A percentile compares a stretch with the other conserved stretches of the same genome.
phyloP scores from a whole-genome alignment of 2,888 invertebrate species.

The Xylota segnis region DNA sequence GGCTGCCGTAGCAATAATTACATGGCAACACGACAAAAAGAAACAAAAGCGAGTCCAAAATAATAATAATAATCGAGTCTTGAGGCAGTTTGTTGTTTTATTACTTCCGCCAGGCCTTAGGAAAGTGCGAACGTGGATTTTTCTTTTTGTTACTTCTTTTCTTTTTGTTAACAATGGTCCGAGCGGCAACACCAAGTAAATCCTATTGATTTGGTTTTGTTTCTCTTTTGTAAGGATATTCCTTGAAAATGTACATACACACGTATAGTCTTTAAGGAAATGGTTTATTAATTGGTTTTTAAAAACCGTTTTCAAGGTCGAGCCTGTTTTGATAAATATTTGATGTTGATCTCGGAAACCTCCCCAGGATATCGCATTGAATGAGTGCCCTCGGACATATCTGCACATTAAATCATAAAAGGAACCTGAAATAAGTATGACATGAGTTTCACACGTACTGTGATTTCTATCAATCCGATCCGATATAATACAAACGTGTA shows the following conservation, averaged over 20 bases:
- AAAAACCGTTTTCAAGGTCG: neutral
- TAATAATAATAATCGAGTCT: constrained; percentile 18
- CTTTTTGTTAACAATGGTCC: neutral
- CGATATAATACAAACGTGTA: neutral
- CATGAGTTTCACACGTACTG: neutral
- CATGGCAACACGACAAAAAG: neutral
- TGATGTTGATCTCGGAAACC: neutral
- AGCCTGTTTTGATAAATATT: neutral
- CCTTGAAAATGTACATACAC: neutral
- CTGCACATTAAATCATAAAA: neutral
- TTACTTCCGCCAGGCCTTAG: constrained; percentile 10
- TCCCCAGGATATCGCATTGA: neutral
- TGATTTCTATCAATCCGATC: neutral
- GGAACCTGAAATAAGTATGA: neutral
- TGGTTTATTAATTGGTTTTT: neutral
- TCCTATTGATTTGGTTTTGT: neutral
- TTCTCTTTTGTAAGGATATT: neutral
- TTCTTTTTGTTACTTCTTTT: neutral
- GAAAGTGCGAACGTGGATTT: neutral
- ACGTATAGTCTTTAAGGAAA: too few relatives aligned
- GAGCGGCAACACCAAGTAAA: neutral
- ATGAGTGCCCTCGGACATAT: neutral
- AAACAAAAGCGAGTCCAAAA: neutral
- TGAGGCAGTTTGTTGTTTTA: constrained; percentile 7
- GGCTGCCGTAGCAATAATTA: neutral